These are phyloP conservation scores for Leptopterna dolabrata DNA, from an alignment of 2,888 invertebrate genomes.

Conservation along the genomic window DNA sequence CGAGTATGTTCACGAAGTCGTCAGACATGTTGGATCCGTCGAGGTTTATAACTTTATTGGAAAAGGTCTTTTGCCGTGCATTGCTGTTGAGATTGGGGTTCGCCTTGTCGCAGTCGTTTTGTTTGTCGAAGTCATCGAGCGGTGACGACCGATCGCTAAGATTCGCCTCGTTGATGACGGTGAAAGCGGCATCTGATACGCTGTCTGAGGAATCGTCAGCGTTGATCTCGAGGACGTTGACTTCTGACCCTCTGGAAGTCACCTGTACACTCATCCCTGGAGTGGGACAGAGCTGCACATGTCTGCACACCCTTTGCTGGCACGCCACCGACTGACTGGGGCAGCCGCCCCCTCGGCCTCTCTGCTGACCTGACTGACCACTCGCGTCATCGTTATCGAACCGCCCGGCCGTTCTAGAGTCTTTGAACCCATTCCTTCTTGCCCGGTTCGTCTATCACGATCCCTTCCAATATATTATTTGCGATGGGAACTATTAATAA, in stretches of 20 bases:
- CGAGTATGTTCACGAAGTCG: slow-evolving; percentile 70
- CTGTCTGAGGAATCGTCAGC: background rate
- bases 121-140: background rate
- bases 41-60: slow-evolving; percentile 33
- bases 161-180: slow-evolving; percentile 48
- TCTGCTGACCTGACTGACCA: slow-evolving; percentile 46
- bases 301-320: slow-evolving; percentile 32
- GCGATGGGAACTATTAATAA: background rate
- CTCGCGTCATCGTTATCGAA: slow-evolving; percentile 57
- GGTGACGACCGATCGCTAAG: slow-evolving; percentile 44
- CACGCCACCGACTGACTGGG: slow-evolving; percentile 37
- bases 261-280: slow-evolving; percentile 13
- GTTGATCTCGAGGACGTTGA: slow-evolving; percentile 36
- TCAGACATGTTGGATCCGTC: slow-evolving; percentile 39
- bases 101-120: background rate
- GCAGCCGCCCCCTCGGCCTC: background rate
- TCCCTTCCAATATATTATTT: background rate
- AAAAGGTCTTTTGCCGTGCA: slow-evolving; percentile 28
- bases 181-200: slow-evolving; percentile 49
- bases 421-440: slow-evolving; percentile 49
- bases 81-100: slow-evolving; percentile 5
- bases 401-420: slow-evolving; percentile 41
- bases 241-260: slow-evolving; percentile 5
- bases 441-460: background rate
- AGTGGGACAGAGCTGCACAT: slow-evolving; percentile 1